phyloP scores from a whole-genome alignment of 2,888 invertebrate genomes.

The Lutraria lutraria region DNA sequence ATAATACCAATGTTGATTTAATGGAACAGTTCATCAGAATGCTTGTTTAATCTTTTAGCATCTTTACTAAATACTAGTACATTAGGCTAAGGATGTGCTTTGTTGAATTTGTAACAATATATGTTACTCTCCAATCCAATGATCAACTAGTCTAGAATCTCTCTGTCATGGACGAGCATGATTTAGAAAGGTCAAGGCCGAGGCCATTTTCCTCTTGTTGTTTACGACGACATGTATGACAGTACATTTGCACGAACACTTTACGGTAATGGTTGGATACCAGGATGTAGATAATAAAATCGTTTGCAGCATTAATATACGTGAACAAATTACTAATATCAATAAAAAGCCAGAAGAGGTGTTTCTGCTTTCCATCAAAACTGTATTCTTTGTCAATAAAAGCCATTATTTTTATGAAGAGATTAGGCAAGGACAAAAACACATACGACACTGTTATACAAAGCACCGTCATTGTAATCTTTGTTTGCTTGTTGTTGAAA shows the following conservation, averaged over 20 bases:
- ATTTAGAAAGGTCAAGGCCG: background rate
- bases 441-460: slow-evolving; percentile 54
- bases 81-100: too few species aligned
- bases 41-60: too few species aligned
- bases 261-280: slow-evolving; percentile 55
- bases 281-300: slow-evolving; percentile 56
- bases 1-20: too few species aligned
- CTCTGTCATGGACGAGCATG: background rate
- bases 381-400: slow-evolving; percentile 61
- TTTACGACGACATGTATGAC: slow-evolving; percentile 1
- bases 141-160: background rate
- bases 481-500: slow-evolving; percentile 45
- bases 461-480: slow-evolving; percentile 56
- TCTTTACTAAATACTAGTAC: too few species aligned
- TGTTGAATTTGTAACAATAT: too few species aligned
- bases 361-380: slow-evolving; percentile 61
- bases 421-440: slow-evolving; percentile 55
- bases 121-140: too few species aligned
- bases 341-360: slow-evolving; percentile 60
- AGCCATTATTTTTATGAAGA: slow-evolving; percentile 57
- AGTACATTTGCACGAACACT: slow-evolving; percentile 49
- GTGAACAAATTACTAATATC: slow-evolving; percentile 62
- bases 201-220: background rate
- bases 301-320: slow-evolving; percentile 64
- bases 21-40: too few species aligned